Evolutionary conservation across 2,888 invertebrate genomes (phyloP).

Genomic region (Tiphia femorata): DNA sequence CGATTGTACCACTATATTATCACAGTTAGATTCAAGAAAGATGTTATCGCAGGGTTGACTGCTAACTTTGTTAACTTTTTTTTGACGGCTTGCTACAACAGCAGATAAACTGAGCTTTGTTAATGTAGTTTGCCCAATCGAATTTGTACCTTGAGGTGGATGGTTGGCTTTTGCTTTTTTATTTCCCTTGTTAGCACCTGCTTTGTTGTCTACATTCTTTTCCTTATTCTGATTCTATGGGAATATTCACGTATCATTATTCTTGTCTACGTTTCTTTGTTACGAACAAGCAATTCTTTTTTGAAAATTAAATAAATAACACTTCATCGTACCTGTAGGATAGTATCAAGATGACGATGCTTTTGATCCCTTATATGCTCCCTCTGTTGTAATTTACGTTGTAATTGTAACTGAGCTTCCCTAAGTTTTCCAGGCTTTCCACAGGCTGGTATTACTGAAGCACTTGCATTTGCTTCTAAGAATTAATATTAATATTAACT

Average conservation of each 20-base stretch:
- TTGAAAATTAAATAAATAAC: neutral
- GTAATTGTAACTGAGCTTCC: constrained; percentile 75
- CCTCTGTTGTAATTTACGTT: constrained; percentile 78
- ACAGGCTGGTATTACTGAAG: constrained; percentile 47
- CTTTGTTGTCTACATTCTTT: constrained; percentile 54
- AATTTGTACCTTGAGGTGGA: constrained; percentile 57
- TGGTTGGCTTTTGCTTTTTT: constrained; percentile 60
- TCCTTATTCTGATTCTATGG: constrained; percentile 59
- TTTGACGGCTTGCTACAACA: constrained; percentile 48
- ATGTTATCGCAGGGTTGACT: constrained; percentile 53
- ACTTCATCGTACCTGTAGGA: constrained; percentile 44
- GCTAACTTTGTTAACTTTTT: constrained; percentile 51
- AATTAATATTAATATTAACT: too few relatives aligned
- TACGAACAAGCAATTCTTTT: too few relatives aligned
- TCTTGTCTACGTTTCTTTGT: too few relatives aligned
- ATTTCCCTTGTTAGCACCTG: constrained; percentile 48
- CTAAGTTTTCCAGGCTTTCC: constrained; percentile 69
- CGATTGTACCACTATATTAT: constrained; percentile 61
- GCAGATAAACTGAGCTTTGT: constrained; percentile 40
- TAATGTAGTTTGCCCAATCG: constrained; percentile 36
- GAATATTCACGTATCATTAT: neutral
- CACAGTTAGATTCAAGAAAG: constrained; percentile 65
- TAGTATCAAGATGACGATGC: constrained; percentile 60
- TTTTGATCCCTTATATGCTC: constrained; percentile 77
- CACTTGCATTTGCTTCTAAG: constrained; percentile 51